phyloP scores from a whole-genome alignment of 2,797 vertebrate species.

The Allobates femoralis region DNA sequence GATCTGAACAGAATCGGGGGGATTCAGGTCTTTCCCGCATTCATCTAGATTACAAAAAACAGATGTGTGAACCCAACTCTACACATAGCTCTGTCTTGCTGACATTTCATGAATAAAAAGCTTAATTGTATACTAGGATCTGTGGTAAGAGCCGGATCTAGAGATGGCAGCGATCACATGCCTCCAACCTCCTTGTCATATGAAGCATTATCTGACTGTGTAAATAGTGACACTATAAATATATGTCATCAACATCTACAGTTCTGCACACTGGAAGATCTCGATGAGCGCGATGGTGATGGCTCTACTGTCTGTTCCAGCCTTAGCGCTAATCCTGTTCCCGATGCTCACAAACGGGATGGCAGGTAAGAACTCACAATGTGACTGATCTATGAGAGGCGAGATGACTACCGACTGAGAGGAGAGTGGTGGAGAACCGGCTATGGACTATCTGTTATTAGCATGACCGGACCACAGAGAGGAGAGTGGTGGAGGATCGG shows the following conservation, averaged over 20 bases:
- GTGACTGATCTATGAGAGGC: not conserved
- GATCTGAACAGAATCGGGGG: no score
- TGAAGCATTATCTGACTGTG: not conserved
- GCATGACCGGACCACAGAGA: not conserved
- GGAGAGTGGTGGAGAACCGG: not conserved
- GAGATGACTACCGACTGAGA: not conserved
- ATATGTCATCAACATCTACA: not conserved
- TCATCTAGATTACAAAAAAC: no score
- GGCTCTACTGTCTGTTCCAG: not conserved
- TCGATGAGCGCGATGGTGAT: not conserved
- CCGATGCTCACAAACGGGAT: not conserved
- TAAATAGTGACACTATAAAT: slow-evolving; percentile 6
- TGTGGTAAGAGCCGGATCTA: not conserved
- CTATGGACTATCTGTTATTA: not conserved
- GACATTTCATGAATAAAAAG: not conserved
- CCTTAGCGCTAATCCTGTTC: not conserved
- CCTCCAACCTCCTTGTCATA: not conserved
- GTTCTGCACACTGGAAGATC: not conserved
- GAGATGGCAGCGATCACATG: not conserved
- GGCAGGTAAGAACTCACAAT: not conserved
- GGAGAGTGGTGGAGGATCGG: not conserved
- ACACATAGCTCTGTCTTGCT: not conserved
- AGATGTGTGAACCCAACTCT: no score
- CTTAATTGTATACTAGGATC: no score
- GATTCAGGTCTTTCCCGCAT: no score